Conservation (phyloP, 2,113 vertebrate species). For the Poicephalus meyeri region DNA sequence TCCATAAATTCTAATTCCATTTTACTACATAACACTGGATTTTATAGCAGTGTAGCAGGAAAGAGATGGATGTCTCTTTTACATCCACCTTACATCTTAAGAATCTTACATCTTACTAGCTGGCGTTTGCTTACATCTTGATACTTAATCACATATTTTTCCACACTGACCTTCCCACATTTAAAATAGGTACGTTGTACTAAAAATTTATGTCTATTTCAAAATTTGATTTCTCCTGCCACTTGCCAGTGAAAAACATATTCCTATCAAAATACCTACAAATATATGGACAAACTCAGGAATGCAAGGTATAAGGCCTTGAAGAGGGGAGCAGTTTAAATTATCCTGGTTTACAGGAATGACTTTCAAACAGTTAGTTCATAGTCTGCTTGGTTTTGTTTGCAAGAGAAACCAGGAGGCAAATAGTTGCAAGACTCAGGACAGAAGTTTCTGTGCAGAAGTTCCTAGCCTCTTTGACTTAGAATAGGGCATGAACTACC, state of each 20-base stretch:
- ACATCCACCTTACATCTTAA: neutral
- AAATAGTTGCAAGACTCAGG: neutral
- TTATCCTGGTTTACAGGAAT: neutral
- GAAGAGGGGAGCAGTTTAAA: neutral
- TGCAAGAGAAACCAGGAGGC: neutral
- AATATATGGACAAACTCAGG: neutral
- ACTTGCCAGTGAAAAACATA: neutral
- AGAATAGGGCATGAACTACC: neutral
- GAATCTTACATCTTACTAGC: neutral
- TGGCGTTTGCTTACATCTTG: neutral
- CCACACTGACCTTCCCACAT: neutral
- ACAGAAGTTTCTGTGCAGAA: neutral
- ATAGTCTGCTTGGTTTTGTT: neutral
- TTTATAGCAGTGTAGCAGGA: neutral
- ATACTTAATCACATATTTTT: neutral
- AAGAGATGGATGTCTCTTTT: neutral
- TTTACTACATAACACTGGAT: neutral
- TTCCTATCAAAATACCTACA: neutral
- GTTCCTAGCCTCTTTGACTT: neutral
- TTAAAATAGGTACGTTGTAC: neutral
- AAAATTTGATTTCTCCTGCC: neutral
- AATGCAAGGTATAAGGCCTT: neutral
- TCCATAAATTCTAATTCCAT: neutral
- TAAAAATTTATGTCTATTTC: neutral
- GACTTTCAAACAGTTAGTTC: neutral